Evolutionary conservation across 1,140 invertebrate genomes (phyloP).

Genomic region (Eupristina koningsbergeri): DNA sequence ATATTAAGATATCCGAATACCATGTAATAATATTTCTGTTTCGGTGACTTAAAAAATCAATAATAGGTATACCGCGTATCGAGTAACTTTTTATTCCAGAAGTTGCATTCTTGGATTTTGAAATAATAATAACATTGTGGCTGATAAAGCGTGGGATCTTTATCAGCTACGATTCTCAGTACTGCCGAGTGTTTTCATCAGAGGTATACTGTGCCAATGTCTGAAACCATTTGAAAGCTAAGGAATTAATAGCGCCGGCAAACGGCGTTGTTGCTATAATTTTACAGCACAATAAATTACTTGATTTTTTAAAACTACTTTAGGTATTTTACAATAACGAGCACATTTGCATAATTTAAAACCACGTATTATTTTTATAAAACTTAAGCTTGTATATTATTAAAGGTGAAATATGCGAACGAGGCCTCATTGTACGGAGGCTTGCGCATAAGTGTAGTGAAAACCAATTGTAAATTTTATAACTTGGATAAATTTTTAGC

Average conservation of each 20-base stretch:
- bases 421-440: not conserved
- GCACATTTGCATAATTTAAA: conserved; percentile 1
- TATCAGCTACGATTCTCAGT: not conserved
- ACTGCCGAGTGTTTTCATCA: conserved; percentile 22
- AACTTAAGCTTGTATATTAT: conserved; percentile 12
- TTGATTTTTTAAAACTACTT: not conserved
- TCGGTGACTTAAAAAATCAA: too few relatives aligned
- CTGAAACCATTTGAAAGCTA: conserved; percentile 8
- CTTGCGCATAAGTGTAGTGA: not conserved
- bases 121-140: not conserved
- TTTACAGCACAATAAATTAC: not conserved
- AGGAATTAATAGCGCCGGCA: not conserved
- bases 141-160: not conserved
- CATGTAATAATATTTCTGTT: not conserved
- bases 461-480: not conserved
- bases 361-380: conserved; percentile 5
- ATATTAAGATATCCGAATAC: too few relatives aligned
- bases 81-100: not conserved
- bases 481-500: not conserved
- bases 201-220: conserved; percentile 21
- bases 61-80: not conserved
- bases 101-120: not conserved
- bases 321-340: not conserved
- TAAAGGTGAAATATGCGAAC: not conserved
- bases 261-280: conserved; percentile 3